Percentiles rank a stretch among this genome's conserved stretches.
These are phyloP conservation scores for Trachythela sp. DNA, from an alignment of 64 coral and sea anemone genomes.

Conservation along the genomic window DNA sequence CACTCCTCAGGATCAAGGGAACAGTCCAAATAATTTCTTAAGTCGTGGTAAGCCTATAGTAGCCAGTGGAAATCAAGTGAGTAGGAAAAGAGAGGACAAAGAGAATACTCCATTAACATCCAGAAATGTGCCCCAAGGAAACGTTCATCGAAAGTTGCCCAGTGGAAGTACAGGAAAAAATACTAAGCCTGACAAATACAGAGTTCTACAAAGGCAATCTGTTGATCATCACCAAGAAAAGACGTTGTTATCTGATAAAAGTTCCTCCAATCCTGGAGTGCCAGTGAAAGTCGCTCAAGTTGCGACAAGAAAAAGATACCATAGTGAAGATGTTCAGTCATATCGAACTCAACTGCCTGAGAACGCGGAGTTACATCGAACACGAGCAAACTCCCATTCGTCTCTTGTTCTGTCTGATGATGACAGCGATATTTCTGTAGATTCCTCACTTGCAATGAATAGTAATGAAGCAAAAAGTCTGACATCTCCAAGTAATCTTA, in stretches of 20 bases:
- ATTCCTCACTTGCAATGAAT: not conserved
- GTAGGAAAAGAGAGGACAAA: not conserved
- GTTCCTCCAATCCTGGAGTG: not conserved
- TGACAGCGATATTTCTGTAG: not conserved
- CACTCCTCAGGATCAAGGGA: not conserved
- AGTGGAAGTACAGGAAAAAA: not conserved
- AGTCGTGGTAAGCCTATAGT: not conserved
- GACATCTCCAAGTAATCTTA: not conserved
- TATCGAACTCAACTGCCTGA: not conserved
- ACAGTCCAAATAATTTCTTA: not conserved
- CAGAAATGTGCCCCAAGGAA: not conserved
- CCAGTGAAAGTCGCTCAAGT: not conserved
- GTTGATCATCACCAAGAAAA: not conserved
- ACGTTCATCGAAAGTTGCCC: not conserved
- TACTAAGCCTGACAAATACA: not conserved
- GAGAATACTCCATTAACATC: slow-evolving; percentile 1
- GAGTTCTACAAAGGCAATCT: not conserved
- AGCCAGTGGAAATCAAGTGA: not conserved
- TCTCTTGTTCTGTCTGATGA: not conserved
- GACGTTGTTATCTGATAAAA: not conserved
- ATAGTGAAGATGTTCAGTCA: not conserved
- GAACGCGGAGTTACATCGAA: not conserved
- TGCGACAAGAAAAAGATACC: not conserved
- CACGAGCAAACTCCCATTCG: not conserved
- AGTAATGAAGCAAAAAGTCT: not conserved